These are phyloP conservation scores for Amblyraja radiata DNA, from an alignment of 2,797 vertebrate species.

Conservation along the genomic window DNA sequence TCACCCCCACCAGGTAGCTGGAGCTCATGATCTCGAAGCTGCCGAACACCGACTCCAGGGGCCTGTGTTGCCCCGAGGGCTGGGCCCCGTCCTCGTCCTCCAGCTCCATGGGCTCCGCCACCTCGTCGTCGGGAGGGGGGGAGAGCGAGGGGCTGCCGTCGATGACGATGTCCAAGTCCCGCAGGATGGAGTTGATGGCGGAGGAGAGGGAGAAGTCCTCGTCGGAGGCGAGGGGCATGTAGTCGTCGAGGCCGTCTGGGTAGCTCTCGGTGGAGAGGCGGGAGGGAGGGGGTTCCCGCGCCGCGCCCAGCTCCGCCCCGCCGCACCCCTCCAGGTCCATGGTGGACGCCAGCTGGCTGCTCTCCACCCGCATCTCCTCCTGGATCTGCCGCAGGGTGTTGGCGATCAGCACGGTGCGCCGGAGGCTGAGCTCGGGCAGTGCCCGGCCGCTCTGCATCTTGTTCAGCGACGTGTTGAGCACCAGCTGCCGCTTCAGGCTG, in stretches of 20 bases:
- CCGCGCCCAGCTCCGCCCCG: not conserved
- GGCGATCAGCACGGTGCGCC: slow-evolving; percentile 68
- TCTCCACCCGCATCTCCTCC: slow-evolving; percentile 46
- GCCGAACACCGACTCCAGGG: slow-evolving; percentile 44
- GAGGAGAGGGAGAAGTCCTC: slow-evolving; percentile 65
- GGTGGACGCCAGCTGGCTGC: not conserved
- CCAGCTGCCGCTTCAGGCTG: slow-evolving; percentile 62
- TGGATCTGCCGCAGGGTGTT: slow-evolving; percentile 70
- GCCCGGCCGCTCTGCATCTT: slow-evolving; percentile 67
- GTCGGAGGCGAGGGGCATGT: slow-evolving; percentile 57
- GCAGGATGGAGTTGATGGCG: slow-evolving; percentile 67
- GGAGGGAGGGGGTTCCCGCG: not conserved
- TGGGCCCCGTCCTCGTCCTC: slow-evolving; percentile 41
- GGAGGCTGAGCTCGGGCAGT: slow-evolving; percentile 64
- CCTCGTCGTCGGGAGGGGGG: slow-evolving; percentile 52
- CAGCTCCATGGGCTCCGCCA: slow-evolving; percentile 21
- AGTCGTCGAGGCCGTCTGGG: slow-evolving; percentile 49
- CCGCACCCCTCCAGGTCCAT: not conserved
- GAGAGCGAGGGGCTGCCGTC: slow-evolving; percentile 49
- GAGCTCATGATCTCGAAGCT: slow-evolving; percentile 57
- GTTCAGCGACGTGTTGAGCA: slow-evolving; percentile 68
- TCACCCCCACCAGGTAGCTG: slow-evolving; percentile 56
- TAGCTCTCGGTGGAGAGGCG: slow-evolving; percentile 29
- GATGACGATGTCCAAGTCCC: slow-evolving; percentile 55
- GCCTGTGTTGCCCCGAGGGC: not conserved